phyloP scores from a whole-genome alignment of 2,888 invertebrate genomes.

The Oligia strigilis region DNA sequence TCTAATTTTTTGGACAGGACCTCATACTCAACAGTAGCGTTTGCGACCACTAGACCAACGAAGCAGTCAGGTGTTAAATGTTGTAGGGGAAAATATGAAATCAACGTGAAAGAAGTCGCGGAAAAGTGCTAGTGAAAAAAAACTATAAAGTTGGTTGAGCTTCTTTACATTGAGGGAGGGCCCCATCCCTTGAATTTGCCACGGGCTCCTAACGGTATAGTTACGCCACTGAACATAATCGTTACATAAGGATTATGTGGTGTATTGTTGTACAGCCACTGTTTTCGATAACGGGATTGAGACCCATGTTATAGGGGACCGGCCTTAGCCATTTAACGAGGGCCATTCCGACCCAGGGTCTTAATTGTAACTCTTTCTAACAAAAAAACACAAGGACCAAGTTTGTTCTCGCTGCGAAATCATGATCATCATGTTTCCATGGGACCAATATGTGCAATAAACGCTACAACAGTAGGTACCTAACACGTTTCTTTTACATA shows the following conservation, averaged over 20 bases:
- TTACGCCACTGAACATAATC: conserved; percentile 9
- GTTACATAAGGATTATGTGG: conserved; percentile 14
- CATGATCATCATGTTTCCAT: conserved; percentile 8
- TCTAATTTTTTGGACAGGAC: too few species aligned
- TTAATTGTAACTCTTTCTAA: conserved; percentile 41
- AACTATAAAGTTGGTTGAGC: too few species aligned
- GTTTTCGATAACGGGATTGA: conserved; percentile 30
- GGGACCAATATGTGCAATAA: conserved; percentile 4
- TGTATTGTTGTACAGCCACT: conserved; percentile 5
- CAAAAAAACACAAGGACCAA: conserved; percentile 1
- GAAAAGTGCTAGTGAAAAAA: too few species aligned
- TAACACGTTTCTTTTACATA: conserved; percentile 3
- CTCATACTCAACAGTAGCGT: too few species aligned
- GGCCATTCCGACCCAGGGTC: background rate
- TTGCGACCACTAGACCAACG: too few species aligned
- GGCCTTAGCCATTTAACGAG: conserved; percentile 23
- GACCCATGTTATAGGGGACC: conserved; percentile 13
- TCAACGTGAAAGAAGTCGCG: too few species aligned
- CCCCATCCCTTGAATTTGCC: too few species aligned
- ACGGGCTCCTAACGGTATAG: too few species aligned
- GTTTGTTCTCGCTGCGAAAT: background rate
- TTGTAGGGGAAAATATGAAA: too few species aligned
- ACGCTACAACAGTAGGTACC: background rate
- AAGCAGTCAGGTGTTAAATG: too few species aligned
- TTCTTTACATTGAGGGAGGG: too few species aligned